Evolutionary conservation across 2,113 vertebrate species (phyloP).

Genomic region (Myotis lucifugus): DNA sequence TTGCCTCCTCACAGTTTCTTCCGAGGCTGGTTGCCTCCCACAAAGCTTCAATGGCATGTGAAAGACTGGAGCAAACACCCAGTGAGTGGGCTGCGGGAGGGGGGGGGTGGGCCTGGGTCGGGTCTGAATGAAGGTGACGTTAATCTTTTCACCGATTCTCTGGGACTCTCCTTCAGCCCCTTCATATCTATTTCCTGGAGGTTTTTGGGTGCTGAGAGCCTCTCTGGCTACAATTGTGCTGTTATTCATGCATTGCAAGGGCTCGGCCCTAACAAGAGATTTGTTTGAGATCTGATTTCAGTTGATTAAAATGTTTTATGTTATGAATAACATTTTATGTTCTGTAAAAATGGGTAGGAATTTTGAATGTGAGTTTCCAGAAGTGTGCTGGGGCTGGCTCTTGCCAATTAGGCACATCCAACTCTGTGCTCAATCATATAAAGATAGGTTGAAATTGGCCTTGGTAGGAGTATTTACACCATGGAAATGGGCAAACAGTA

Average conservation of each 20-base stretch:
- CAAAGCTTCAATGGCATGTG: accelerated
- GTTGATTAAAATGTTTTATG: background rate
- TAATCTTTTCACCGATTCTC: background rate
- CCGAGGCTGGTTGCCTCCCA: background rate
- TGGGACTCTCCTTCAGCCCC: background rate
- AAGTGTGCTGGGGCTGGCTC: background rate
- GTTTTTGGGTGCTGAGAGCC: no score
- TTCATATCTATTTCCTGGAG: background rate
- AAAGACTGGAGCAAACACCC: background rate
- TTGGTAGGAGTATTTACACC: background rate
- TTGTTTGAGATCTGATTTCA: background rate
- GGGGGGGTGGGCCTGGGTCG: no score
- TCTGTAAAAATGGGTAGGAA: background rate
- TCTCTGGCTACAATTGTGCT: accelerated
- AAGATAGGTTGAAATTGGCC: background rate
- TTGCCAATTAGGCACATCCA: background rate
- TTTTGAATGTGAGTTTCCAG: background rate
- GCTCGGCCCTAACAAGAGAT: accelerated
- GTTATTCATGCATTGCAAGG: background rate
- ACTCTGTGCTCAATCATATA: background rate
- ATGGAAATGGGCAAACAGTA: background rate
- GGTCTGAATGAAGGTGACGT: background rate
- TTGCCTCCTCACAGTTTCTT: background rate
- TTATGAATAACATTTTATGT: background rate
- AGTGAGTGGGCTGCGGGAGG: accelerated